Conservation (phyloP, 2,888 invertebrate genomes). For the Harpagoxenus sublaevis region DNA sequence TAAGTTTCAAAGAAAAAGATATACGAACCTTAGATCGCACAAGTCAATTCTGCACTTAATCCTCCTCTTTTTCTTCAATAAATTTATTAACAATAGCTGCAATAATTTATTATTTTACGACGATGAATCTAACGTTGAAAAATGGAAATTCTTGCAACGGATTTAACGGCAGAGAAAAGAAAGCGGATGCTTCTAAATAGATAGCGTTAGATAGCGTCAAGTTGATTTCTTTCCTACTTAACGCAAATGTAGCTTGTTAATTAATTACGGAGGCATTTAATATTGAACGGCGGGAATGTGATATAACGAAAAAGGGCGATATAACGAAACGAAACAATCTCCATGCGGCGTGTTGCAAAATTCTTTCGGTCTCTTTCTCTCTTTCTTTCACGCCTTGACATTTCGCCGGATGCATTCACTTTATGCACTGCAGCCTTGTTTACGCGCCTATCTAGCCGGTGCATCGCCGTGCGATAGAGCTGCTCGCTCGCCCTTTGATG, state of each 20-base stretch:
- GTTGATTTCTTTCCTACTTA: background rate
- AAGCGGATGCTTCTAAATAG: background rate
- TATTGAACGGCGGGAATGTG: background rate
- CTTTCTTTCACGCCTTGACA: conserved; percentile 78
- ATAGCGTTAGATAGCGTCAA: background rate
- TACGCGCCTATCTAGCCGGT: conserved; percentile 65
- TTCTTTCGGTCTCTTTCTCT: conserved; percentile 36
- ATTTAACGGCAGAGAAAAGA: background rate
- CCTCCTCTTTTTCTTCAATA: background rate
- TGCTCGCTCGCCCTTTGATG: conserved; percentile 76
- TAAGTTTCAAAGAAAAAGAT: background rate
- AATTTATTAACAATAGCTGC: background rate
- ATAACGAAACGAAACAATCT: conserved; percentile 28
- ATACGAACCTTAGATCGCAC: background rate
- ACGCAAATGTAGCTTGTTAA: background rate
- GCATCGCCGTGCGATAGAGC: conserved; percentile 56
- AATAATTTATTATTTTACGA: background rate
- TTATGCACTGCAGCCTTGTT: conserved; percentile 61
- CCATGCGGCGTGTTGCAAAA: conserved; percentile 72
- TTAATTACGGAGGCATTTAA: background rate
- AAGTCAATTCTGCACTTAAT: conserved; percentile 4
- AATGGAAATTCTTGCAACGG: background rate
- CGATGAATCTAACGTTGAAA: background rate
- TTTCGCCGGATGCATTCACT: conserved; percentile 77
- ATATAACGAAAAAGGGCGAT: background rate